These are phyloP conservation scores for Ctenopoma multispine DNA, from an alignment of 2,797 vertebrate genomes.

Conservation along the genomic window DNA sequence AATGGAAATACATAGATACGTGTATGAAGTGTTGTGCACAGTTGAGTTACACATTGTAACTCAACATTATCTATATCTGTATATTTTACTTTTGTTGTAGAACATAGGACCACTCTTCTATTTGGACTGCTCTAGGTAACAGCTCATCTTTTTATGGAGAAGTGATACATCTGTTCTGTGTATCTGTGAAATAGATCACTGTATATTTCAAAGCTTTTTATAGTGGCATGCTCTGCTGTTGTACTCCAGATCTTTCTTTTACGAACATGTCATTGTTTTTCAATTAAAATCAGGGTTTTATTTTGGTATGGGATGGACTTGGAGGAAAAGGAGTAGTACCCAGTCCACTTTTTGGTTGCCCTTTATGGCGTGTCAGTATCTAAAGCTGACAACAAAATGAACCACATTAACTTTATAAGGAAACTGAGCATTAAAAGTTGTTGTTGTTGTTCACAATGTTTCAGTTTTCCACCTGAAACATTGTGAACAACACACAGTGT, in stretches of 20 bases:
- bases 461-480: conserved; percentile 21
- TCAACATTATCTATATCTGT: conserved; percentile 70
- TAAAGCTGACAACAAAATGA: conserved; percentile 14
- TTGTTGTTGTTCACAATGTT: too few relatives aligned
- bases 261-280: conserved; percentile 29
- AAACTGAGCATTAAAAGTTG: not conserved
- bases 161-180: conserved; percentile 73
- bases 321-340: not conserved
- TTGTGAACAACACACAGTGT: not conserved
- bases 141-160: conserved; percentile 73
- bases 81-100: conserved; percentile 78
- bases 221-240: conserved; percentile 80
- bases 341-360: conserved; percentile 15
- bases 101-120: conserved; percentile 74
- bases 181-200: conserved; percentile 75
- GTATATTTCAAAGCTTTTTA: conserved; percentile 77
- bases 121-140: conserved; percentile 63
- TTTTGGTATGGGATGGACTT: conserved; percentile 2
- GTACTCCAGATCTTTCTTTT: conserved; percentile 61
- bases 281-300: conserved; percentile 27
- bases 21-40: conserved; percentile 80
- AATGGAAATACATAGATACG: conserved; percentile 73
- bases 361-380: not conserved
- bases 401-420: conserved; percentile 7
- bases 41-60: conserved; percentile 76